Conservation (phyloP, 1,140 invertebrate species). For the Eupeodes corollae region DNA sequence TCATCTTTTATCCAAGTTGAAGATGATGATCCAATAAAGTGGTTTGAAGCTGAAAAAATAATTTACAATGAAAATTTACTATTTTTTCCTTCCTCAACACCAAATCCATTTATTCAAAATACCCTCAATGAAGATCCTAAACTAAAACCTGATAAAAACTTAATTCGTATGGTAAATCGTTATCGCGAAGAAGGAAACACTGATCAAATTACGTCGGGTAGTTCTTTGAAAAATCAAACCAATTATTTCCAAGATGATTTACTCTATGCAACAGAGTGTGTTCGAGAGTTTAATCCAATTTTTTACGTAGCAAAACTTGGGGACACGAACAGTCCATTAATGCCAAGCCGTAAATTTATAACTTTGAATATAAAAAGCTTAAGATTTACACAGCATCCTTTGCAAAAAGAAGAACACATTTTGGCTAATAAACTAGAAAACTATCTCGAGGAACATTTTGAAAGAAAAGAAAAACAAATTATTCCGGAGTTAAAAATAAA, state of each 20-base stretch:
- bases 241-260: slow-evolving; percentile 8
- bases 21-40: slow-evolving; percentile 13
- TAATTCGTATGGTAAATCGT: slow-evolving; percentile 24
- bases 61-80: slow-evolving; percentile 6
- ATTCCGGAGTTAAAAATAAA: slow-evolving; percentile 25
- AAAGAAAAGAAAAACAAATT: slow-evolving; percentile 16
- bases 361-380: slow-evolving; percentile 30
- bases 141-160: slow-evolving; percentile 1
- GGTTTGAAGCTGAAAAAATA: slow-evolving; percentile 1
- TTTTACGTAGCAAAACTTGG: slow-evolving; percentile 15
- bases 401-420: slow-evolving; percentile 36
- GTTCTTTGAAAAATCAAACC: background rate
- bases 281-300: slow-evolving; percentile 17
- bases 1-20: slow-evolving; percentile 24
- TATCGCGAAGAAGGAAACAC: slow-evolving; percentile 14
- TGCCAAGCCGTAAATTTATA: slow-evolving; percentile 29
- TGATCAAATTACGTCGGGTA: slow-evolving; percentile 1
- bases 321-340: slow-evolving; percentile 7
- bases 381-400: slow-evolving; percentile 36
- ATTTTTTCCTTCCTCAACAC: slow-evolving; percentile 13
- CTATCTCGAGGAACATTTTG: slow-evolving; percentile 26
- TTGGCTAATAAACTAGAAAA: slow-evolving; percentile 31
- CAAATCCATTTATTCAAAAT: slow-evolving; percentile 7
- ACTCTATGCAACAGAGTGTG: slow-evolving; percentile 18
- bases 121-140: slow-evolving; percentile 2